phyloP scores from a whole-genome alignment of 1,140 invertebrate genomes.

The Aleiodes sp. region DNA sequence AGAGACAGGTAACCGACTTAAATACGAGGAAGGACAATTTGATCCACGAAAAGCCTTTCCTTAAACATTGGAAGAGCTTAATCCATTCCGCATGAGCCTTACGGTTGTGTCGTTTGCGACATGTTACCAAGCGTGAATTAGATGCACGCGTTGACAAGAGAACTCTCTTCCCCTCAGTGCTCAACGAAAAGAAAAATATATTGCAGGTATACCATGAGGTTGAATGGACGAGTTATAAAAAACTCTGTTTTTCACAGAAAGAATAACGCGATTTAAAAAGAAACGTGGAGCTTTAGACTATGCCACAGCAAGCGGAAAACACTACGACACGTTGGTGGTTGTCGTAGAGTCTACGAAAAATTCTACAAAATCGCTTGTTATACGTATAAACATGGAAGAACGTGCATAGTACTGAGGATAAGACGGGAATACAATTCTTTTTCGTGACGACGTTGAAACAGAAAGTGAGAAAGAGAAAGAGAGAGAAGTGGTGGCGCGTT shows the following conservation, averaged over 20 bases:
- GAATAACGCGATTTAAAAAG: neutral
- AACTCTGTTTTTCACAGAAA: neutral
- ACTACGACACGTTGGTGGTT: neutral
- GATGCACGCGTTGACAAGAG: conserved; percentile 3
- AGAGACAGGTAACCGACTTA: neutral
- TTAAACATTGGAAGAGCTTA: conserved; percentile 9
- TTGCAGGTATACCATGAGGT: neutral
- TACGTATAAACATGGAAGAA: neutral
- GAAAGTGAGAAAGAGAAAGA: conserved; percentile 33
- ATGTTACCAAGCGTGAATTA: conserved; percentile 38
- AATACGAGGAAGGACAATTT: neutral
- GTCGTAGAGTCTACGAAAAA: too few species aligned
- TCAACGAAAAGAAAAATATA: too few species aligned
- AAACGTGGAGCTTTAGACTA: neutral
- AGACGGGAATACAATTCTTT: conserved; percentile 57
- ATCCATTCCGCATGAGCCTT: neutral
- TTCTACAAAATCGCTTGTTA: neutral
- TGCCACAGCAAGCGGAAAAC: conserved; percentile 4
- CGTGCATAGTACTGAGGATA: conserved; percentile 30
- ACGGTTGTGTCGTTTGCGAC: conserved; percentile 1
- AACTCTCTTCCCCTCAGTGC: too few species aligned
- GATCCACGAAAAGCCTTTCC: conserved; percentile 10
- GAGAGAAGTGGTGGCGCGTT: conserved; percentile 38
- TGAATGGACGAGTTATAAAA: neutral
- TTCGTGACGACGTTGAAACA: conserved; percentile 38